Evolutionary conservation across 2,797 vertebrate species (phyloP).

Genomic region (Hipposideros larvatus): DNA sequence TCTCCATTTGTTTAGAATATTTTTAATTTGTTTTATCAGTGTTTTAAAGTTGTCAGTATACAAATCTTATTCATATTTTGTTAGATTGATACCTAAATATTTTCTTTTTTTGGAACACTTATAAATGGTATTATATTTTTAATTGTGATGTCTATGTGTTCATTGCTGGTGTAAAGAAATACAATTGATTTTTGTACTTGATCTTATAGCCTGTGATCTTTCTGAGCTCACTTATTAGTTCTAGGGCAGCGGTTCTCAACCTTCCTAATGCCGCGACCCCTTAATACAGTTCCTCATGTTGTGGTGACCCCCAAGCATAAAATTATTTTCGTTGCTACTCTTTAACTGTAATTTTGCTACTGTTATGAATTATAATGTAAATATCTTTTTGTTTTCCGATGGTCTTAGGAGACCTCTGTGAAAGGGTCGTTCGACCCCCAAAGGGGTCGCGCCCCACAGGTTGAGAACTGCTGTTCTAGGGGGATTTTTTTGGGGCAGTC

Average conservation of each 20-base stretch:
- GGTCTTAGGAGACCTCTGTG: no score
- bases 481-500: not conserved
- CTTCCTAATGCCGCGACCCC: no score
- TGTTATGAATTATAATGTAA: no score
- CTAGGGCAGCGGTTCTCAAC: not conserved
- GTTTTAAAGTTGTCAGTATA: not conserved
- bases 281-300: no score
- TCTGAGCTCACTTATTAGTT: not conserved
- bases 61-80: not conserved
- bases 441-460: no score
- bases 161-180: not conserved
- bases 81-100: not conserved
- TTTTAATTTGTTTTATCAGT: not conserved
- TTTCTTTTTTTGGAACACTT: not conserved
- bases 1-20: not conserved
- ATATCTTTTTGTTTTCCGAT: no score
- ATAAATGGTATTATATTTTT: not conserved
- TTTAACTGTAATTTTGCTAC: no score
- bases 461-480: not conserved
- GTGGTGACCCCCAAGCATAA: no score
- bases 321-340: no score
- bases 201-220: not conserved
- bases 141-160: not conserved
- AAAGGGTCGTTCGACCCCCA: no score
- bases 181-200: not conserved